phyloP scores from a whole-genome alignment of 2,888 invertebrate species.

The Spatulosminthurus flaviceps region DNA sequence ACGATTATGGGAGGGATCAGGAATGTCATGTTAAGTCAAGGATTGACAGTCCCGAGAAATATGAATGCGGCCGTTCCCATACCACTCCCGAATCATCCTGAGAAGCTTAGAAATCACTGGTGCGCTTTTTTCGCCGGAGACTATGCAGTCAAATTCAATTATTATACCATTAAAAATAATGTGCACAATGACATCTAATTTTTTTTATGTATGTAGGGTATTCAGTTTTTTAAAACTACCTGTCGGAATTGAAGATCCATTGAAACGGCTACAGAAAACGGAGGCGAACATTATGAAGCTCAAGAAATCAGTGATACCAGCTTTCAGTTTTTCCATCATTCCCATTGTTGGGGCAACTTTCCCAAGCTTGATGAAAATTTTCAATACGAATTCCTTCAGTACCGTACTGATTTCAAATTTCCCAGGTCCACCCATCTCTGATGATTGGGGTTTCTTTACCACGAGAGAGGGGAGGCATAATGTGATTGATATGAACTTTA shows the following conservation, averaged over 20 bases:
- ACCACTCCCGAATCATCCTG: slow-evolving; percentile 57
- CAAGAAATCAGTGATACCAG: slow-evolving; percentile 46
- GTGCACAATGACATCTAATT: not conserved
- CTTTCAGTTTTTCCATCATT: slow-evolving; percentile 25
- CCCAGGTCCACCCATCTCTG: slow-evolving; percentile 34
- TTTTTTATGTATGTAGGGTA: slow-evolving; percentile 16
- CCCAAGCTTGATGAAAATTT: slow-evolving; percentile 23
- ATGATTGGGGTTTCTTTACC: slow-evolving; percentile 26
- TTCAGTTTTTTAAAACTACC: slow-evolving; percentile 58
- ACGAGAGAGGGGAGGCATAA: slow-evolving; percentile 48
- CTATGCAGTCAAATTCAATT: not conserved
- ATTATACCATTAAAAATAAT: no score
- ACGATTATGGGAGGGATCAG: slow-evolving; percentile 52
- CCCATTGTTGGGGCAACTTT: slow-evolving; percentile 40
- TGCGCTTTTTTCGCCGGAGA: no score
- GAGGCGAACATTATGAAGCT: slow-evolving; percentile 49
- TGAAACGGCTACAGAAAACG: slow-evolving; percentile 48
- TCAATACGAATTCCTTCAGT: slow-evolving; percentile 15
- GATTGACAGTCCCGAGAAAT: slow-evolving; percentile 49
- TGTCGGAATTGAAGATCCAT: slow-evolving; percentile 50
- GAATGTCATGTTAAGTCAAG: slow-evolving; percentile 50
- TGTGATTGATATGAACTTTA: slow-evolving; percentile 55
- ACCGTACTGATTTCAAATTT: slow-evolving; percentile 43
- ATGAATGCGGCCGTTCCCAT: slow-evolving; percentile 52
- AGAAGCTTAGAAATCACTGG: slow-evolving; percentile 57